Base-by-base conservation (phyloP, 2,888 invertebrate species). In the Acanthococcus lagerstroemiae region DNA sequence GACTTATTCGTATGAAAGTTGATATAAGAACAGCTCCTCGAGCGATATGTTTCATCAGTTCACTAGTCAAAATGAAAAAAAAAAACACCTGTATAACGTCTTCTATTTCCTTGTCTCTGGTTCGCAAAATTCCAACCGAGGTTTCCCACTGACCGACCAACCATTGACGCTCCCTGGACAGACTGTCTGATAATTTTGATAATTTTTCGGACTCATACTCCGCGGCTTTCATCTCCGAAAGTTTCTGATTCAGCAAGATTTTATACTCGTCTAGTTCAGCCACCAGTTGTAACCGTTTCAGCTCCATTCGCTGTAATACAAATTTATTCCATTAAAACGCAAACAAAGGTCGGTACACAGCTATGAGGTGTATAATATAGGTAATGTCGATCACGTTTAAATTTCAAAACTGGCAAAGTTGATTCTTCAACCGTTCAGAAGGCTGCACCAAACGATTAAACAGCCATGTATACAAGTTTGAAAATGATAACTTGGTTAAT, bases 121-220 rank as follows among this genome's bases (percentile, higher is more conserved):
- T 5, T 27, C n/a, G 24, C 19, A 50, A 27, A 5, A 50, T 48
- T 12, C 9, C 21, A 17, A 48, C 27, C 15, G 48, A 22, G 25
- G 21, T 27, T 30, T 61, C 30, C 61, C 61, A 61, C 37, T 61
- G 50, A 6, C 3, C 30, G 1, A 52, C 15, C 24, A 50, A 30
- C 17, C 48, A 19, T 15, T 6, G n/a, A 15, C 30, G 24, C 50
- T 61, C 50, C 21, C 50, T 50, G 17, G 27, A 15, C 26, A 61
- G 7, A 15, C 30, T 27, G 6, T 15, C 22, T 19, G 21, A 27
- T 46, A 61, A 22, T 22, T 50, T 50, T 5, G 21, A 4, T 7
- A 50, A 30, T 30, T 61, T 61, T 1, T 61, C 27, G 5, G 30
- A 50, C 3, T 46, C 46, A 15, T 37, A 26, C 30, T 61, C 46